A percentile compares a stretch with the other conserved stretches of the same genome.
Evolutionary conservation across 53 echinoderm and acorn worm genomes (phyloP).

Genomic region (Crossaster papposus): DNA sequence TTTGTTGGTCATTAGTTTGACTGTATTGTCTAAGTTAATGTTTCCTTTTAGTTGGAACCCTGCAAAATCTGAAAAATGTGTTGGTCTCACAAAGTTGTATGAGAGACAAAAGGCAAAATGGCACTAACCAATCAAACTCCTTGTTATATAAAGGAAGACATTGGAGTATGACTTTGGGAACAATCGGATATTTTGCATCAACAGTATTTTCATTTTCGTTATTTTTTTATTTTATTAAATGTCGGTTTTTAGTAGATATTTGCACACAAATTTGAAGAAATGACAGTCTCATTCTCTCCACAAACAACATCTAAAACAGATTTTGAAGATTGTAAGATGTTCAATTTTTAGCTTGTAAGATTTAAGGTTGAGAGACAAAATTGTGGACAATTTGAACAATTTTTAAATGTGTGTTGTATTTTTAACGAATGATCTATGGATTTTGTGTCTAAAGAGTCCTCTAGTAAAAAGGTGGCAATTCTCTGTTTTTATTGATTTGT

Average conservation of each 20-base stretch:
- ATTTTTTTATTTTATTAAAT: background rate
- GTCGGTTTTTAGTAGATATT: background rate
- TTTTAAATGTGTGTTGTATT: slow-evolving; percentile 5
- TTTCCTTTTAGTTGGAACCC: too few species aligned
- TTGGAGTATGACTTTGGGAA: background rate
- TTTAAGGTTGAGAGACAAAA: background rate
- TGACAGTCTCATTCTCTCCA: background rate
- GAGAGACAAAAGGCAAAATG: background rate
- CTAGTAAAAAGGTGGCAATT: background rate
- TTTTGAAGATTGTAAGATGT: slow-evolving; percentile 10
- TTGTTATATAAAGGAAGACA: background rate
- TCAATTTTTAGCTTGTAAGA: slow-evolving; percentile 13
- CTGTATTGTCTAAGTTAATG: background rate
- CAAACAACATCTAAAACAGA: background rate
- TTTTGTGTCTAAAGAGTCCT: background rate
- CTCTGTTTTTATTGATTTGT: background rate
- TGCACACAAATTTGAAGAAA: background rate
- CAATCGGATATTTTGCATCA: background rate
- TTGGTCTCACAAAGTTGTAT: background rate
- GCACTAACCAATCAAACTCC: background rate
- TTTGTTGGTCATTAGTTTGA: background rate
- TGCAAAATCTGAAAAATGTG: background rate
- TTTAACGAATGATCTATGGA: background rate
- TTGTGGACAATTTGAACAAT: background rate
- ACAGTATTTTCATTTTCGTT: background rate